A percentile compares a stretch with the other conserved stretches of the same genome.
Conservation (phyloP, 2,797 vertebrate genomes). For the Sylvilagus floridanus region DNA sequence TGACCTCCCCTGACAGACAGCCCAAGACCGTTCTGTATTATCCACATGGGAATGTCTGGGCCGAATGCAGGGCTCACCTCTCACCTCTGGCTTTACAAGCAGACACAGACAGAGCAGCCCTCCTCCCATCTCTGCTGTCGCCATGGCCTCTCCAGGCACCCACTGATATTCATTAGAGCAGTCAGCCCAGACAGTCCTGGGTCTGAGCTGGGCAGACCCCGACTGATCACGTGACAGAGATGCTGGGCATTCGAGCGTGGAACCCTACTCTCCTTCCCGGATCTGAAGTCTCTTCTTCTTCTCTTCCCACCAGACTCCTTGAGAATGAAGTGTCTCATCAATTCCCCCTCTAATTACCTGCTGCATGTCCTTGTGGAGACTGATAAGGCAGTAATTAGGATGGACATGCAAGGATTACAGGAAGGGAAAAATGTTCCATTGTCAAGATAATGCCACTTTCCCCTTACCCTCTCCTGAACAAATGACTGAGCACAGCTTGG, state of each 20-base stretch:
- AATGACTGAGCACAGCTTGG: fast-evolving
- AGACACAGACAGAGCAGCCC: fast-evolving
- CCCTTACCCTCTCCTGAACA: background rate
- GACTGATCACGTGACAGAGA: background rate
- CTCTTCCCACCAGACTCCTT: background rate
- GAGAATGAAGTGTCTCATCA: conserved; percentile 83
- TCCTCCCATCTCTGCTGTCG: background rate
- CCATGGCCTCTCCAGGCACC: fast-evolving
- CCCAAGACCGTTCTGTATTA: background rate
- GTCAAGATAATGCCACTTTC: conserved; percentile 83
- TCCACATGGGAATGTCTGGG: background rate
- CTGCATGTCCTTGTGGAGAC: conserved; percentile 81
- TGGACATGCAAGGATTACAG: conserved; percentile 85
- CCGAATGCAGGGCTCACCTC: background rate
- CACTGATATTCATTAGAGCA: background rate
- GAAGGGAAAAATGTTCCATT: conserved; percentile 76
- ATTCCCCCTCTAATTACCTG: conserved; percentile 85
- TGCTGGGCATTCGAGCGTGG: fast-evolving
- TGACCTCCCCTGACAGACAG: background rate
- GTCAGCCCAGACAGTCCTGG: background rate
- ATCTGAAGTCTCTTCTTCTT: background rate
- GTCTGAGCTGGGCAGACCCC: background rate
- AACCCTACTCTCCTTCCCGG: background rate
- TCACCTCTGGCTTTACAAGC: background rate
- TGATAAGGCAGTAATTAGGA: conserved; percentile 88